These are phyloP conservation scores for Esox lucius DNA, from an alignment of 2,797 vertebrate genomes.

Conservation along the genomic window DNA sequence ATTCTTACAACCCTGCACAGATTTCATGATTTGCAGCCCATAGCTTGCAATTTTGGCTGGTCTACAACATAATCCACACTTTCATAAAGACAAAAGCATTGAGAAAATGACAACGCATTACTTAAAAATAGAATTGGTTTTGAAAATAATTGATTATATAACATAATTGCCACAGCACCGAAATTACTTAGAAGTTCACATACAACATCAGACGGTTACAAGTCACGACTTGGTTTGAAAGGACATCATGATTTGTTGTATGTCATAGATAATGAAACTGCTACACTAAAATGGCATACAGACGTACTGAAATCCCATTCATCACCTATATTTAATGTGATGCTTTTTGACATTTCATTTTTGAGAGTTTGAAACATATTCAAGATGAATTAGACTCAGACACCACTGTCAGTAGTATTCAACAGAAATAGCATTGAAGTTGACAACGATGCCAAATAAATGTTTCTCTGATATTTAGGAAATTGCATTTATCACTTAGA, in stretches of 20 bases:
- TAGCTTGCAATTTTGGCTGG: not conserved
- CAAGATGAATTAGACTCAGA: conserved; percentile 31
- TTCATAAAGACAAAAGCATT: not conserved
- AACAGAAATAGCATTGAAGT: conserved; percentile 10
- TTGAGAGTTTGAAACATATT: conserved; percentile 12
- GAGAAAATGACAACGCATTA: too few relatives aligned
- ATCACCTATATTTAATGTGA: conserved; percentile 27
- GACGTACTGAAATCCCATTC: conserved; percentile 5
- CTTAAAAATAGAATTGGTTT: too few relatives aligned
- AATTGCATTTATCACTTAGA: conserved; percentile 13
- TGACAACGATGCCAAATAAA: conserved; percentile 10
- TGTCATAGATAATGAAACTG: not conserved
- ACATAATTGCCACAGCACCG: not conserved
- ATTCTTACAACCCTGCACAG: not conserved
- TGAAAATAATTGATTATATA: too few relatives aligned
- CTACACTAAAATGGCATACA: conserved; percentile 2
- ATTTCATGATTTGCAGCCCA: not conserved
- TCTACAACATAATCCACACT: not conserved
- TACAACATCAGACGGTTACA: not conserved
- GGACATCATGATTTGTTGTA: not conserved
- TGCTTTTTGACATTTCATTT: conserved; percentile 37
- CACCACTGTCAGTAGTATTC: conserved; percentile 29
- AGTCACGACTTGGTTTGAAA: not conserved
- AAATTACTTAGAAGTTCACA: not conserved
- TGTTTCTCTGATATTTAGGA: conserved; percentile 10